Evolutionary conservation across 2,113 vertebrate genomes (phyloP).

Genomic region (Ochotona curzoniae): DNA sequence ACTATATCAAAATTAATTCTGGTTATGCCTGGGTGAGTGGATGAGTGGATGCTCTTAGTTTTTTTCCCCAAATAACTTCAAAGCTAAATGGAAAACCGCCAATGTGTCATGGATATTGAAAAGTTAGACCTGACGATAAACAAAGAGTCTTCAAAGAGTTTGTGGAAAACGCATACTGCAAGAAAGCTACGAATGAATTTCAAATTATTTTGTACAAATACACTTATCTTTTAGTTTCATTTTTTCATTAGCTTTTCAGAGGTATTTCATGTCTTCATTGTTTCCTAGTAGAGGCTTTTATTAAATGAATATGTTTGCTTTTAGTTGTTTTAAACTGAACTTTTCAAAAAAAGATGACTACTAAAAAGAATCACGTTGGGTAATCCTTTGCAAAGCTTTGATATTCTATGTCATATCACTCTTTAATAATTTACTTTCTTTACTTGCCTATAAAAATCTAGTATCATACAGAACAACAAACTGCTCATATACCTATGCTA

Average conservation of each 20-base stretch:
- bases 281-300: not conserved
- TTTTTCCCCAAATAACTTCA: conserved; percentile 7
- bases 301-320: not conserved
- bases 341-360: not conserved
- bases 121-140: not conserved
- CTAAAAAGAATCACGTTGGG: conserved; percentile 37
- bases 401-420: conserved; percentile 53
- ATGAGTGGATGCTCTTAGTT: not conserved
- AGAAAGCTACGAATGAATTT: too few relatives aligned
- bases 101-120: not conserved
- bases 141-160: too few relatives aligned
- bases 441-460: conserved; percentile 55
- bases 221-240: too few relatives aligned
- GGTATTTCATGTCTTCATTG: not conserved
- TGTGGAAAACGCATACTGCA: too few relatives aligned
- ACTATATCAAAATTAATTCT: not conserved
- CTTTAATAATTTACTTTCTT: conserved; percentile 54
- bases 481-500: conserved; percentile 29
- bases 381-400: conserved; percentile 11
- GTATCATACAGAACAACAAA: conserved; percentile 20
- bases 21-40: not conserved
- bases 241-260: too few relatives aligned
- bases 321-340: not conserved
- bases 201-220: too few relatives aligned
- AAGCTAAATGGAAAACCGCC: not conserved